Base-by-base conservation (phyloP, 2,797 vertebrate species). In the Margarornis squamiger region DNA sequence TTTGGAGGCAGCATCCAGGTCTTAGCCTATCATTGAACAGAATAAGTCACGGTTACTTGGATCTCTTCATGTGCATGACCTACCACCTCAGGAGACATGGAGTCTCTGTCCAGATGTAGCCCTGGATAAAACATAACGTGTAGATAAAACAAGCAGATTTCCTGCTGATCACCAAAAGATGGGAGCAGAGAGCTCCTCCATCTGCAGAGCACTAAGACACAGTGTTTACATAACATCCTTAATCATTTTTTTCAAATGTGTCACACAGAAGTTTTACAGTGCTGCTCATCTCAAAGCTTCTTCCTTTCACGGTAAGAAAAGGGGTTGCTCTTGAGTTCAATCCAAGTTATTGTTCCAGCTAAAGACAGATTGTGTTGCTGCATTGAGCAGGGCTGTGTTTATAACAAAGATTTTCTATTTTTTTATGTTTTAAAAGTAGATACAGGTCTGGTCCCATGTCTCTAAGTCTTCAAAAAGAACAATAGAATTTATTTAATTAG, bases 271-370 rank as follows among this genome's bases (percentile, higher is more conserved):
- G 66, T 88, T 95, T 92, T 79, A 77, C 77, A 95, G 74, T 43
- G 45, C 77, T 93, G 48, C 67, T 93, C 12, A 5, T 92, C 86
- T 76, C 34, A 2, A 88, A 92, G 29, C 55, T 89, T 92, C 94
- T 96, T 97, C 96, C 95, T 96, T 96, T 96, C 92, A 95, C 14
- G 94, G 96, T 94, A 94, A 95, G 80, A 89, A 92, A 85, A 91
- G 68, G 74, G 90, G 67, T 9, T 61, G 55, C 77, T 86, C 71
- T 83, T 92, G 94, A 85, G 19, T 85, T 19, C 55, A 38, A 11
- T 89, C 95, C 96, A 97, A 82, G 66, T 82, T 73, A 90, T 88
- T 95, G 88, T 93, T 94, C 70, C 80, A 85, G 0, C 39, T 59
- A 36, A 84, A 86, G 83, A 61, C 51, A 79, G 65, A 84, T n/a